Percentiles rank a stretch among this genome's conserved stretches.
These are phyloP conservation scores for Tachypleus tridentatus DNA, from an alignment of 1,140 invertebrate species.

Conservation along the genomic window DNA sequence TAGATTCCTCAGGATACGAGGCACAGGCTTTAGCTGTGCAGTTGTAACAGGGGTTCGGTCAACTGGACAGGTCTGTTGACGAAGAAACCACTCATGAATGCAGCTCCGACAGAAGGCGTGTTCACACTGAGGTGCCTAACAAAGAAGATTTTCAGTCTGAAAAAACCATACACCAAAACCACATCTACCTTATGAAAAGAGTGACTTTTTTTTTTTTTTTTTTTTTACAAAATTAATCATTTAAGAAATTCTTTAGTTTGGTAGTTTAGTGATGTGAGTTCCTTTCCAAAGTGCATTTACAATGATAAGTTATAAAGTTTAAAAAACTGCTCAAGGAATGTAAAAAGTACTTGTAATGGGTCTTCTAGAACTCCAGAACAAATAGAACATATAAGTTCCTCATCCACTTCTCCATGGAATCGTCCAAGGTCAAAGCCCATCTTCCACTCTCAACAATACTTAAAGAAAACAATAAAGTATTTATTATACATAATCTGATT, in stretches of 20 bases:
- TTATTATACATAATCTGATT: no score
- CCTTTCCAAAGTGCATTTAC: no score
- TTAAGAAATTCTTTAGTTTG: no score
- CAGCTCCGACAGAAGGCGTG: slow-evolving; percentile 89
- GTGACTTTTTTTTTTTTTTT: no score
- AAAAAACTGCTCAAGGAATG: background rate
- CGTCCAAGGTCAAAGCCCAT: slow-evolving; percentile 83
- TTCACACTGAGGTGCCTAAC: slow-evolving; percentile 83
- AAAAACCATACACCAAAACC: no score
- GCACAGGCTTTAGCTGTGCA: slow-evolving; percentile 74
- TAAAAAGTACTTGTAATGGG: slow-evolving; percentile 64
- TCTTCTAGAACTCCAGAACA: slow-evolving; percentile 82
- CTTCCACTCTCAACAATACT: background rate
- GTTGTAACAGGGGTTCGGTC: slow-evolving; percentile 77
- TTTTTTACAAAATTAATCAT: no score
- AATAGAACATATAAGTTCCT: slow-evolving; percentile 82
- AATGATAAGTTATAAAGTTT: background rate
- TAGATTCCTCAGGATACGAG: slow-evolving; percentile 80
- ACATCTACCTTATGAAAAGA: no score
- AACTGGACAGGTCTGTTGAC: slow-evolving; percentile 84
- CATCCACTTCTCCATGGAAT: slow-evolving; percentile 81
- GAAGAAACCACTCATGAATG: slow-evolving; percentile 85
- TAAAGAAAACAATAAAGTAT: no score
- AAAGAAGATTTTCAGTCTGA: slow-evolving; percentile 9
- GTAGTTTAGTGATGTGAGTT: no score